Percentiles rank a stretch among this genome's conserved stretches.
Evolutionary conservation across 2,113 vertebrate species (phyloP).

Genomic region (Variabilichromis moorii): DNA sequence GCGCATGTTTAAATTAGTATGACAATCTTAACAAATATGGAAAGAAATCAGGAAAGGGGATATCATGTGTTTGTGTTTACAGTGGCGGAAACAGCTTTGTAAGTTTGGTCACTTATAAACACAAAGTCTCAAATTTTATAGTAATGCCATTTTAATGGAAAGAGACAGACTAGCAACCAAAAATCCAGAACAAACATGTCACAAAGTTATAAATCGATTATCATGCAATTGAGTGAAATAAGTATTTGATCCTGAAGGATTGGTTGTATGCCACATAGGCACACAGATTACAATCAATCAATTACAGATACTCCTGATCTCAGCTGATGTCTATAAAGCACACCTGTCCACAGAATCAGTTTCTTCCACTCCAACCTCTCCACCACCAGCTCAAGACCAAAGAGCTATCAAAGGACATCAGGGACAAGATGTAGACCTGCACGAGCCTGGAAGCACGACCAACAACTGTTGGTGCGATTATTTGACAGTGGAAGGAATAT

Average conservation of each 20-base stretch:
- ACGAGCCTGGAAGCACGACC: not conserved
- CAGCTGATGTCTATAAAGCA: not conserved
- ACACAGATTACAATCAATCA: not conserved
- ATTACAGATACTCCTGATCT: not conserved
- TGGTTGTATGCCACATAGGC: fast-evolving
- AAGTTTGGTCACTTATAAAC: not conserved
- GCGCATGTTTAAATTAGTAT: not conserved
- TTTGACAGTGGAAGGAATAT: not conserved
- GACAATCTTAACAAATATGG: not conserved
- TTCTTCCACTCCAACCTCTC: not conserved
- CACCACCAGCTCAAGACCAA: not conserved
- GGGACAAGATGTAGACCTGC: not conserved
- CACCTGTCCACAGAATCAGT: not conserved
- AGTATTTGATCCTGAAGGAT: fast-evolving
- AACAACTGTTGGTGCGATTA: not conserved
- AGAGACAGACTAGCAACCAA: not conserved
- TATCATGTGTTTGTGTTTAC: not conserved
- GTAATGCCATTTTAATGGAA: not conserved
- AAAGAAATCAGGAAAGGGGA: not conserved
- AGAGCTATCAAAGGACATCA: not conserved
- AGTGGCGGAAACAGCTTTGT: fast-evolving
- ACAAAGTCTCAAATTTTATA: not conserved
- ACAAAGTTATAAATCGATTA: not conserved
- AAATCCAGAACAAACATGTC: not conserved
- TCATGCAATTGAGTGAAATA: not conserved